Evolutionary conservation across 1,140 invertebrate genomes (phyloP), one percentile per base, ranked within the genome.

Genomic region (Drosophila malerkotliana): DNA sequence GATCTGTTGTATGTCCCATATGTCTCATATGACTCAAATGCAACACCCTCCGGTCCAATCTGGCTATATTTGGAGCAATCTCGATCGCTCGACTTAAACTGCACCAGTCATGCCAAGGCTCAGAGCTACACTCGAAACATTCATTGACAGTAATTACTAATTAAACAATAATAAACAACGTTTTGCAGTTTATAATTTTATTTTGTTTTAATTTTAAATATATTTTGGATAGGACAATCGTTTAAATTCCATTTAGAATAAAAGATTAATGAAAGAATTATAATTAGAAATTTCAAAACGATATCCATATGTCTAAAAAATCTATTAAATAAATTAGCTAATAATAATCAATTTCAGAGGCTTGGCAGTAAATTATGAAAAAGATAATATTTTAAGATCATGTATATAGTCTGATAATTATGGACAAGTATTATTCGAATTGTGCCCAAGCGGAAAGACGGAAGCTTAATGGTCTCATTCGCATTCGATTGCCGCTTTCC

Each of bases 21-120:
- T 44, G 60, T 83, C 80, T 77, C 72, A 52, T 66, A 56, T 77
- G 66, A 44, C 57, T 41, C 48, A 88, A 72, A 87, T 75, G 82
- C 82, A 82, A 82, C 66, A 58, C 68, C 41, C 62, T 78, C 64
- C 47, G 52, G 32, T 39, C 47, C 18, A 45, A 58, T 81, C 83
- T 72, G 72, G 73, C 72, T 34, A 51, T 60, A 72, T 84, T 83
- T 52, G 61, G 68, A 57, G 48, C 21, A 48, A 84, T 78, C 77
- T 78, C 48, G 69, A 53, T 62, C 59, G 48, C 49, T 30, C 59
- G 47, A 56, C 49, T 44, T 69, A 61, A 41, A 58, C 15, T 60
- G 41, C 58, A 53, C 30, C 37, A 39, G 32, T 66, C 62, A 62
- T 66, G 62, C 56, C 61, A 66, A 66, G 63, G 63, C 59, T 63